A percentile compares a stretch with the other conserved stretches of the same genome.
Conservation (phyloP, 2,797 vertebrate genomes). For the Clamator glandarius region DNA sequence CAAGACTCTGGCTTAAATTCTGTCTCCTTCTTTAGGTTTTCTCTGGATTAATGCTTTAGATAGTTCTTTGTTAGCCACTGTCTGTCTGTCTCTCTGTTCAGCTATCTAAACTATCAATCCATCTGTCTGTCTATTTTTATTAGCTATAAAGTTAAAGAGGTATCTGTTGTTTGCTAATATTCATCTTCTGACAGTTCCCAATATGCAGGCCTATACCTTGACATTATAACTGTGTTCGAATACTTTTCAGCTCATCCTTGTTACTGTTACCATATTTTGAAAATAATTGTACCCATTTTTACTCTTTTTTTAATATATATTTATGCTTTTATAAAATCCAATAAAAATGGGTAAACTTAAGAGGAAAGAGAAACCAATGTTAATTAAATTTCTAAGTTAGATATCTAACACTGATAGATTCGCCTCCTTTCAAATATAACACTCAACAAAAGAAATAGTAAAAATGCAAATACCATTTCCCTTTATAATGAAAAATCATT, state of each 20-base stretch:
- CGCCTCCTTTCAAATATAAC: slow-evolving; percentile 10
- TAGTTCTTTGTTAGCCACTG: background rate
- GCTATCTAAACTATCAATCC: background rate
- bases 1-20: background rate
- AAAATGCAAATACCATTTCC: slow-evolving; percentile 61
- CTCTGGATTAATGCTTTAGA: background rate
- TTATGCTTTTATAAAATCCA: slow-evolving; percentile 41
- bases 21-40: background rate
- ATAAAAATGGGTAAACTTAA: slow-evolving; percentile 17
- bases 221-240: background rate
- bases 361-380: slow-evolving; percentile 47
- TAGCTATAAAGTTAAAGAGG: background rate
- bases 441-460: slow-evolving; percentile 40
- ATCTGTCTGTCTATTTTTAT: rapidly evolving
- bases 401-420: slow-evolving; percentile 56
- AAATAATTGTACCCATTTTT: slow-evolving; percentile 53
- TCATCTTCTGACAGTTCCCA: background rate
- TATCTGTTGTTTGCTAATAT: background rate
- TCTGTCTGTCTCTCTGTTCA: no score
- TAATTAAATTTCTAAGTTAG: slow-evolving; percentile 62
- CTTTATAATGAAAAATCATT: slow-evolving; percentile 46
- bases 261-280: slow-evolving; percentile 22
- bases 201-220: background rate
- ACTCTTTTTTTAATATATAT: background rate
- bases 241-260: slow-evolving; percentile 12